phyloP scores from a whole-genome alignment of 1,140 invertebrate species.

The Drosophila pandora region DNA sequence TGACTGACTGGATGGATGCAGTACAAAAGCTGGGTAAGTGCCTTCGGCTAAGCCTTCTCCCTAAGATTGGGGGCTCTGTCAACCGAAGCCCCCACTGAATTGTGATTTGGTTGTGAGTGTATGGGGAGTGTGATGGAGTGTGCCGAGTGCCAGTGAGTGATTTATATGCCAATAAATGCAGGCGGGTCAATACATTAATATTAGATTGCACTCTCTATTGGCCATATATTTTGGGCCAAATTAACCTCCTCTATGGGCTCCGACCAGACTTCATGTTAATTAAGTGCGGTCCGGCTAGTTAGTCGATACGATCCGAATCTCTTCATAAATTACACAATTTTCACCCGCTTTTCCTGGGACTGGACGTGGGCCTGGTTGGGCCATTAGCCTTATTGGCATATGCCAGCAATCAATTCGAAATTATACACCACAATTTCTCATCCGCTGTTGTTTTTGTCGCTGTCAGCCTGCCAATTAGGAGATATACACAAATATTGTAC shows the following conservation, averaged over 20 bases:
- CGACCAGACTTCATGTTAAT: constrained; percentile 50
- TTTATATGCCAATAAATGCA: constrained; percentile 78
- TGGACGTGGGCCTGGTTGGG: not conserved
- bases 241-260: constrained; percentile 44
- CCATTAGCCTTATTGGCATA: constrained; percentile 52
- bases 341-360: constrained; percentile 20
- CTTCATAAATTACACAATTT: constrained; percentile 73
- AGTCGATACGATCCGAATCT: constrained; percentile 23
- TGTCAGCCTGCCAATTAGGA: constrained; percentile 72
- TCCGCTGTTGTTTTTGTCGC: constrained; percentile 35
- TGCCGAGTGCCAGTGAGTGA: constrained; percentile 41
- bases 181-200: constrained; percentile 64
- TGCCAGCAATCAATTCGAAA: constrained; percentile 67
- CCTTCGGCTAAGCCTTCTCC: constrained; percentile 37
- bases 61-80: constrained; percentile 14
- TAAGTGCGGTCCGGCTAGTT: constrained; percentile 64
- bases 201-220: constrained; percentile 49
- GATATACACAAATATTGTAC: constrained; percentile 9
- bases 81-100: constrained; percentile 2
- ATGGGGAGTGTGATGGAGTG: not conserved
- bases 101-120: constrained; percentile 53
- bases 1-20: constrained; percentile 7
- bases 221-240: constrained; percentile 60
- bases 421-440: constrained; percentile 58
- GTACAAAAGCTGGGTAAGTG: constrained; percentile 26